Percentiles rank a stretch among this genome's conserved stretches.
phyloP scores from a whole-genome alignment of 2,113 vertebrate species.

The Semnornis frantzii region DNA sequence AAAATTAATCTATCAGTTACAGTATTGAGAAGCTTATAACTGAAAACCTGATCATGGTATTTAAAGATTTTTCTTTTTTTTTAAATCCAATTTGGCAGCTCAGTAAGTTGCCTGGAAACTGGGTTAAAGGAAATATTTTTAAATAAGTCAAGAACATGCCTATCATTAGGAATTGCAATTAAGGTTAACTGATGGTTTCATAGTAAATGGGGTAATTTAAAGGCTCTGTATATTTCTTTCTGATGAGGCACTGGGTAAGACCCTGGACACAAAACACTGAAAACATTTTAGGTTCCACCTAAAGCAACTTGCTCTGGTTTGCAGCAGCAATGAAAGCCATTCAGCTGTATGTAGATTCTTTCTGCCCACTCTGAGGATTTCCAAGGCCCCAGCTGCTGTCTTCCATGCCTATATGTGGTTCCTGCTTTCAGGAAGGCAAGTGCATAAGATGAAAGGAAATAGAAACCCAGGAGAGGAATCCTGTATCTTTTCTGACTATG shows the following conservation, averaged over 20 bases:
- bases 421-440: neutral
- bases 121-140: neutral
- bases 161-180: neutral
- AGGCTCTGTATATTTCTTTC: neutral
- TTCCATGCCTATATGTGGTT: neutral
- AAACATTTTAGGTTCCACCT: neutral
- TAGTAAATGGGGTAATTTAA: neutral
- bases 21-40: neutral
- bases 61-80: neutral
- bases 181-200: neutral
- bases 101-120: neutral
- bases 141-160: neutral
- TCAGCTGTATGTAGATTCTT: neutral
- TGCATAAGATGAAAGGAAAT: neutral
- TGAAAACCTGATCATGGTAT: neutral
- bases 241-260: neutral
- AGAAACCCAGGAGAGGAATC: fast-evolving
- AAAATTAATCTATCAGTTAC: neutral
- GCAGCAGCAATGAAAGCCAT: neutral
- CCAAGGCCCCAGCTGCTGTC: neutral
- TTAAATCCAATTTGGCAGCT: neutral
- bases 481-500: neutral
- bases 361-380: neutral
- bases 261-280: neutral
- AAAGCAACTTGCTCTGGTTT: neutral